These are phyloP conservation scores for Amphipoea lucens DNA, from an alignment of 2,888 invertebrate genomes.

Conservation along the genomic window DNA sequence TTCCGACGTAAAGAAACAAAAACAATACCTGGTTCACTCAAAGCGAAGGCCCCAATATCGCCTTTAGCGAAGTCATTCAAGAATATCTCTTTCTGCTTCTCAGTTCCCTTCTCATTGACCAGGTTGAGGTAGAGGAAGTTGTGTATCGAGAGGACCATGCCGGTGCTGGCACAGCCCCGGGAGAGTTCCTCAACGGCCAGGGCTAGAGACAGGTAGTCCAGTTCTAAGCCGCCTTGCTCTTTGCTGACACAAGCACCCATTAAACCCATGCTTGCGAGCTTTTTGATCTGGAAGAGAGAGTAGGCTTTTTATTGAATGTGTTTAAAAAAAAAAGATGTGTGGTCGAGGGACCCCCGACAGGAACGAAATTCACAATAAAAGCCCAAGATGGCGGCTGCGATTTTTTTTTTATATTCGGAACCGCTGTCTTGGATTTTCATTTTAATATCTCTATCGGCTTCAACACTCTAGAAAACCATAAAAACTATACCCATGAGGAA, in stretches of 20 bases:
- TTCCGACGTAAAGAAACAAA: neutral
- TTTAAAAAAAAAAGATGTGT: neutral
- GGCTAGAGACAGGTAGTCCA: conserved; percentile 93
- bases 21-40: conserved; percentile 93
- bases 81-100: conserved; percentile 92
- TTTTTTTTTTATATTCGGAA: no score
- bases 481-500: no score
- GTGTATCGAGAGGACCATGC: conserved; percentile 94
- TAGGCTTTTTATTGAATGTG: neutral
- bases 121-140: conserved; percentile 94
- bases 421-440: no score
- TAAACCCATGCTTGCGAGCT: conserved; percentile 93
- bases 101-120: conserved; percentile 91
- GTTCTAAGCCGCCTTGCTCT: conserved; percentile 92
- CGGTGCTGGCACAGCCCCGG: conserved; percentile 94
- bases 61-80: conserved; percentile 91
- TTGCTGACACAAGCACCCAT: conserved; percentile 92
- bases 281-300: conserved; percentile 89
- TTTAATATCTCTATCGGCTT: no score
- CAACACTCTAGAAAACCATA: no score
- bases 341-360: no score
- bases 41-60: conserved; percentile 94
- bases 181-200: conserved; percentile 95
- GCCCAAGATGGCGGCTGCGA: no score
- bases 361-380: no score